phyloP scores from a whole-genome alignment of 2,888 invertebrate species.

The Eupelmus urozonus region DNA sequence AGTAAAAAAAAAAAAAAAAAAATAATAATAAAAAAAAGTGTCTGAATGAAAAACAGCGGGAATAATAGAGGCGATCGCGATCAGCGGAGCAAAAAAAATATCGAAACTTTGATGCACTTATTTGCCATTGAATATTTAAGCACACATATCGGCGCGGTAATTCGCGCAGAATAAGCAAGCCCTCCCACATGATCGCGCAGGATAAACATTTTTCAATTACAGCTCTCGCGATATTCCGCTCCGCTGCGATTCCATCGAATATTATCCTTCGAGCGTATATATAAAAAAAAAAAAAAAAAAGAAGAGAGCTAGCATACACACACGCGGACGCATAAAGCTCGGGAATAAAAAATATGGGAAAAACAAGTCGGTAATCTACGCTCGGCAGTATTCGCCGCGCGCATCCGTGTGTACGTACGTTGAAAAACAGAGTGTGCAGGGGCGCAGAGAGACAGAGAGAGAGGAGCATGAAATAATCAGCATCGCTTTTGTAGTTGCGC shows the following conservation, averaged over 20 bases:
- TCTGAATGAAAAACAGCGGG: too few species aligned
- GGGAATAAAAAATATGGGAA: background rate
- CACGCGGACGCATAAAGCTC: background rate
- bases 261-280: background rate
- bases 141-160: background rate
- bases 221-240: background rate
- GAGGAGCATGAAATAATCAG: conserved; percentile 48
- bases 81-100: background rate
- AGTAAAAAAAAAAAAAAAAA: too few species aligned
- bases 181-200: background rate
- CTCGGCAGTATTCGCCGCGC: background rate
- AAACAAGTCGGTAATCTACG: conserved; percentile 14
- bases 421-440: conserved; percentile 8
- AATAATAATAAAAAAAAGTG: too few species aligned
- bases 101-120: background rate
- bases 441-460: background rate
- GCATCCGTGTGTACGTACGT: background rate
- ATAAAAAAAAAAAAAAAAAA: conserved; percentile 1
- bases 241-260: background rate
- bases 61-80: too few species aligned
- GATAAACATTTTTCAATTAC: conserved; percentile 28
- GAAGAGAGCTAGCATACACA: background rate
- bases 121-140: conserved; percentile 5
- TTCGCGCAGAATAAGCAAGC: background rate
- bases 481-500: conserved; percentile 25